Evolutionary conservation across 2,113 vertebrate genomes (phyloP).

Genomic region (Drymodes brunneopygia): DNA sequence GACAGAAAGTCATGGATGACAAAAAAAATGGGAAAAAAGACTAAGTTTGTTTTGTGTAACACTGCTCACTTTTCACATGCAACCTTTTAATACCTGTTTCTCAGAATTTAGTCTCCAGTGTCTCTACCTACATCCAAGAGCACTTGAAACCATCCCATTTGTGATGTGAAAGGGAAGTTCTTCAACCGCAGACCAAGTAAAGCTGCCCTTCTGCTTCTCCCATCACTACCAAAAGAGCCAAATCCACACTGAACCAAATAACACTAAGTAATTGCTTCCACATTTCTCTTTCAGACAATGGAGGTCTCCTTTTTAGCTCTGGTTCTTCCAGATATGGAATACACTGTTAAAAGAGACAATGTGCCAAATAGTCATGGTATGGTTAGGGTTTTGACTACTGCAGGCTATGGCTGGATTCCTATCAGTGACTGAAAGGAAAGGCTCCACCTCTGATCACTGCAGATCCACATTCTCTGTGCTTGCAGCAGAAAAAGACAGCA

Average conservation of each 20-base stretch:
- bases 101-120: not conserved
- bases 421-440: not conserved
- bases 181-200: not conserved
- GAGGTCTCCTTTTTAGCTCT: not conserved
- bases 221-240: not conserved
- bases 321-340: not conserved
- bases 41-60: not conserved
- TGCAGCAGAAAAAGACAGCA: not conserved
- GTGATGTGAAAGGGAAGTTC: not conserved
- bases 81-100: not conserved
- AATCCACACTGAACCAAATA: not conserved
- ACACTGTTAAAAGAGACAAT: not conserved
- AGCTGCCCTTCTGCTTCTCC: not conserved
- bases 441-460: not conserved
- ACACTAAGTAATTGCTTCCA: not conserved
- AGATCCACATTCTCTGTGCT: not conserved
- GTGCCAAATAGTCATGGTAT: not conserved
- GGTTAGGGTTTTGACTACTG: not conserved
- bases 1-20: not conserved
- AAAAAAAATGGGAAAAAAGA: not conserved
- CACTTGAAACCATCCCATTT: not conserved
- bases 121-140: not conserved
- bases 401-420: not conserved
- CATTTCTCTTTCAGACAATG: not conserved
- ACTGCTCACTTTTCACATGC: not conserved